Conservation (phyloP, 2,113 vertebrate species). For the Archocentrus centrarchus region DNA sequence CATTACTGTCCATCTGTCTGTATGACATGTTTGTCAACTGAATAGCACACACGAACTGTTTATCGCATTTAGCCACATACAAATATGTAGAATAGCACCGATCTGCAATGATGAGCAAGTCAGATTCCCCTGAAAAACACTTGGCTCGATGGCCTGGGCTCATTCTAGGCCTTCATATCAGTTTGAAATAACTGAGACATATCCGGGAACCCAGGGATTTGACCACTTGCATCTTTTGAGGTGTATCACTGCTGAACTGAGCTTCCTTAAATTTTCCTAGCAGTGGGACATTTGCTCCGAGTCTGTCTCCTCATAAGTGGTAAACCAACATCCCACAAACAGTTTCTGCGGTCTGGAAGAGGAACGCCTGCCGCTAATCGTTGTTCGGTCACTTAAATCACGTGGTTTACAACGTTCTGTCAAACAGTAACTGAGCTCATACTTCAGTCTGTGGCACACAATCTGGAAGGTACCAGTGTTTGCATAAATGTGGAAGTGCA, state of each 20-base stretch:
- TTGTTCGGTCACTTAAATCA: neutral
- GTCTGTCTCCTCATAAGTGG: neutral
- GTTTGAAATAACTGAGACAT: neutral
- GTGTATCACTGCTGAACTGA: neutral
- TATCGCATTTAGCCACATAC: no score
- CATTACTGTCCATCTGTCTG: neutral
- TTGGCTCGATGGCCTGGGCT: no score
- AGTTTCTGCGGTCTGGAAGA: neutral
- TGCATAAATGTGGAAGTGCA: constrained; percentile 2
- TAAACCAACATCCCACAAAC: neutral
- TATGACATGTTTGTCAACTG: neutral
- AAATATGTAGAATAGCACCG: no score
- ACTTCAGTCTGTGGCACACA: neutral
- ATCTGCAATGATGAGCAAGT: no score
- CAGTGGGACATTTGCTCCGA: neutral
- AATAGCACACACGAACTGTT: neutral
- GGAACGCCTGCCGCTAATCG: neutral
- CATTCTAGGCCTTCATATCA: neutral
- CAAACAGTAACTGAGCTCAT: constrained; percentile 38
- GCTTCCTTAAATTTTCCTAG: neutral
- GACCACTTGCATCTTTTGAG: neutral
- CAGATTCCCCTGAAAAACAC: no score
- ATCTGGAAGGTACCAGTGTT: neutral
- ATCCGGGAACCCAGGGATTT: neutral
- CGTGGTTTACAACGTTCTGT: constrained; percentile 8